Evolutionary conservation across 2,888 invertebrate genomes (phyloP), one percentile per base, ranked within the genome.

Genomic region (Coelinius sp.): DNA sequence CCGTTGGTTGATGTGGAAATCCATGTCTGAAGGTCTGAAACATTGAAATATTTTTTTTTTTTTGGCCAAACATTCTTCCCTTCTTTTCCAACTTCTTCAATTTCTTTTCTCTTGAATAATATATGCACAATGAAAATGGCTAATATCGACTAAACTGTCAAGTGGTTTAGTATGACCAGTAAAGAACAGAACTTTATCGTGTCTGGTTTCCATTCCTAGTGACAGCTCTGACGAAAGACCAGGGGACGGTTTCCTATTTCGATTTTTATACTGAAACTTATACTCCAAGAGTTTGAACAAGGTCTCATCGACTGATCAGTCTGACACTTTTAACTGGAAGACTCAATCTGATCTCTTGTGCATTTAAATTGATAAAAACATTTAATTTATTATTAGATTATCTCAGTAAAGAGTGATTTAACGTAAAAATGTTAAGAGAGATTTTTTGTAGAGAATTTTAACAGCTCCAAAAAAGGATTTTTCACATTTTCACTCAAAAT

Each of bases 1-100:
- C 95, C 80, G 97, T 97, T 64, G 99, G 98, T 83, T 98, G 95
- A 90, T 95, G 95, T 79, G 99, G 99, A 91, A 99, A 99, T 83
- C 99, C 99, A 92, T 99, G 98, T 70, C 98, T 94, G 89, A 97
- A 96, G 82, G 96, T 96, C 96, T 96, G 93, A 62, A 92, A 92
- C 46, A 89, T 90, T 49, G 10, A 49, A 49, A 31, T 31, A 49
- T 49, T 49, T 49, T 14, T 49, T 49, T 20, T 49, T 49, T 20
- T 1, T 17, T 49, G 17, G 17, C 17, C 46, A 7, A 1, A 17
- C 20, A n/a, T 27, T 35, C 17, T 35, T 20, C 12, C 12, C 31
- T 17, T 14, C 10, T 56, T 31, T n/a, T 12, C 49, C 17, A 25
- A 31, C 6, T 14, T 6, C 25, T 25, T 3, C 20, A 4, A 20